Conservation (phyloP, 2,888 invertebrate genomes). For the Morpho deidamia region DNA sequence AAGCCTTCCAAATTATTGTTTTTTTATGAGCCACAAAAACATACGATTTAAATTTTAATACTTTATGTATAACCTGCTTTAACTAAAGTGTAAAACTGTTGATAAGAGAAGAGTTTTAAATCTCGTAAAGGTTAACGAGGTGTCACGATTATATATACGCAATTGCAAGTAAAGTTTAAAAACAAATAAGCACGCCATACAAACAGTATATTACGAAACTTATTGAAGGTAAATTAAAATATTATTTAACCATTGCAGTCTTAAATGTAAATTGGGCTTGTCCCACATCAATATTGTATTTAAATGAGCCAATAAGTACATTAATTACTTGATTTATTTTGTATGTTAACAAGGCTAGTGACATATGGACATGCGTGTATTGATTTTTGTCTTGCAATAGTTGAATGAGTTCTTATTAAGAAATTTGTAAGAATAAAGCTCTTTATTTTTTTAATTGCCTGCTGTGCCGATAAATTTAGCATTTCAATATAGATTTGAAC, state of each 20-base stretch:
- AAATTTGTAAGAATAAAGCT: neutral
- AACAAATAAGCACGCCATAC: slow-evolving; percentile 6
- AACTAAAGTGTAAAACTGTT: neutral
- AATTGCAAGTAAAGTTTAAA: slow-evolving; percentile 7
- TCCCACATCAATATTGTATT: neutral
- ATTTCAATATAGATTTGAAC: too few species aligned
- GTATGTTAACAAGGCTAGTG: neutral
- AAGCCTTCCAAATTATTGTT: too few species aligned
- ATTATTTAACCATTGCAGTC: neutral
- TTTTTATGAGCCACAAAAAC: too few species aligned
- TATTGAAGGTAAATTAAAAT: neutral
- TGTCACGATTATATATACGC: slow-evolving; percentile 12
- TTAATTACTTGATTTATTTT: neutral
- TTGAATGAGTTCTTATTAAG: too few species aligned
- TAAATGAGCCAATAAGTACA: slow-evolving; percentile 1
- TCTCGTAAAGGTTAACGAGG: slow-evolving; percentile 22
- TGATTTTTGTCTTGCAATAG: neutral
- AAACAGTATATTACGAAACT: slow-evolving; percentile 1
- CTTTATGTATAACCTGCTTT: neutral
- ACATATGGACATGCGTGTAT: neutral
- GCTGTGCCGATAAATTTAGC: too few species aligned
- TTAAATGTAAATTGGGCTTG: slow-evolving; percentile 1
- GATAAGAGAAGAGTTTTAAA: slow-evolving; percentile 20
- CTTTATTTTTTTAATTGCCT: too few species aligned
- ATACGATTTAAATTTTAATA: neutral